phyloP scores from a whole-genome alignment of 2,797 vertebrate species.

The Poeciliopsis presidionis region DNA sequence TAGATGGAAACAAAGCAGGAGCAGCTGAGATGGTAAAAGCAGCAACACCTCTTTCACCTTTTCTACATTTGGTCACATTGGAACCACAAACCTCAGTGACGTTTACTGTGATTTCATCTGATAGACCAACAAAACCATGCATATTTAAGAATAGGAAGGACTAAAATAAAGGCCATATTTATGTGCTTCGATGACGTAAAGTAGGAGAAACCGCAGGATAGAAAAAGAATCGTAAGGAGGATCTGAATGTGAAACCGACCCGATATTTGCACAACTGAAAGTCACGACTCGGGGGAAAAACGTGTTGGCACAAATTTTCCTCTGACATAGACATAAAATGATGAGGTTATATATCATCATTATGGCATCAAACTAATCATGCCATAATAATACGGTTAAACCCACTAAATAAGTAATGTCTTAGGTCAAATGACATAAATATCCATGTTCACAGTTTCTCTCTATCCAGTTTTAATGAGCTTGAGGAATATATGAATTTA shows the following conservation, averaged over 20 bases:
- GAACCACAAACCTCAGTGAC: background rate
- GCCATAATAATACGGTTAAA: background rate
- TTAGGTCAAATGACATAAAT: background rate
- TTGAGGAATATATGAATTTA: background rate
- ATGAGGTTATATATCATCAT: too few species aligned
- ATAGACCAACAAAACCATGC: background rate
- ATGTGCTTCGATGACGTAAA: too few species aligned
- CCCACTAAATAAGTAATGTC: background rate
- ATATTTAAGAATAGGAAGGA: background rate
- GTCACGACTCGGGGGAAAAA: too few species aligned
- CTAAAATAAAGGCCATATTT: background rate
- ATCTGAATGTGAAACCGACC: background rate
- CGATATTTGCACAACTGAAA: too few species aligned
- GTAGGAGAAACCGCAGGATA: background rate
- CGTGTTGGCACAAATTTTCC: too few species aligned
- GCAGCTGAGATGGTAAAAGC: background rate
- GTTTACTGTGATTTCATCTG: background rate
- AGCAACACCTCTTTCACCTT: background rate
- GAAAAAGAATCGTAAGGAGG: background rate
- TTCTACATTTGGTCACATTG: background rate
- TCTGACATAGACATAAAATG: background rate
- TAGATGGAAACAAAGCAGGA: slow-evolving; percentile 24
- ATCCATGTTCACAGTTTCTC: background rate
- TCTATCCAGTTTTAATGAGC: background rate
- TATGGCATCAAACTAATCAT: background rate